Evolutionary conservation across 2,113 vertebrate genomes (phyloP), one percentile per base, ranked within the genome.

Genomic region (Sapayoa aenigma): DNA sequence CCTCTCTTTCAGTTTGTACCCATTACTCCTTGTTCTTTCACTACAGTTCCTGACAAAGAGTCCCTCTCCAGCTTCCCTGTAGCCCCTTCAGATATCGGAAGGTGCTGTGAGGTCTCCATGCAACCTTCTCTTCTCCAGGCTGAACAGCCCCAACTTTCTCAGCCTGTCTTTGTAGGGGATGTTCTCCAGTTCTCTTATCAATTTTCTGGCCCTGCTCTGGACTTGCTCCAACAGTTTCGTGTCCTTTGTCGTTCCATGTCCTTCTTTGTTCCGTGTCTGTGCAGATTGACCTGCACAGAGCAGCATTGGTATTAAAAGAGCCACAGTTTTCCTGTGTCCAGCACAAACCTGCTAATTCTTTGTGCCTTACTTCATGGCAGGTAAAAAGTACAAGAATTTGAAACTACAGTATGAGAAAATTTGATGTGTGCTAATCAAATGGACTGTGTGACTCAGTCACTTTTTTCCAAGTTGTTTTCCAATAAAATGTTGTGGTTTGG

Each of bases 251-350:
- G 15, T 87, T 87, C 63, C 14, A 23, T 37, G 11, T 19, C 39
- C 19, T 46, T 65, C 62, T 79, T 72, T 56, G 11, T 87, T 88
- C 63, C 18, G 16, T 44, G 25, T 42, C 50, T 66, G 14, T 0
- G 0, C 35, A 44, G 42, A 58, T 8, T 33, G 50, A 80, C 50
- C 31, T 27, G 16, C 24, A 25, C 30, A 65, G 37, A 56, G 33
- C 21, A 56, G 16, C 55, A 44, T 9, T 0, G 0, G 4, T 13
- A 18, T 9, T n/a, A 60, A 44, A 71, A 3, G 13, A 89, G 12
- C 42, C 56, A 31, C 0, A 33, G 0, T 44, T 65, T 65, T 35
- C 5, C 11, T 50, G 58, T 56, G 60, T 39, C 56, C n/a, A 30
- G 28, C 30, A 68, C 30, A 68, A 55, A 82, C 33, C 33, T 41